phyloP scores from a whole-genome alignment of 2,113 vertebrate species.

The Datnioides undecimradiatus region DNA sequence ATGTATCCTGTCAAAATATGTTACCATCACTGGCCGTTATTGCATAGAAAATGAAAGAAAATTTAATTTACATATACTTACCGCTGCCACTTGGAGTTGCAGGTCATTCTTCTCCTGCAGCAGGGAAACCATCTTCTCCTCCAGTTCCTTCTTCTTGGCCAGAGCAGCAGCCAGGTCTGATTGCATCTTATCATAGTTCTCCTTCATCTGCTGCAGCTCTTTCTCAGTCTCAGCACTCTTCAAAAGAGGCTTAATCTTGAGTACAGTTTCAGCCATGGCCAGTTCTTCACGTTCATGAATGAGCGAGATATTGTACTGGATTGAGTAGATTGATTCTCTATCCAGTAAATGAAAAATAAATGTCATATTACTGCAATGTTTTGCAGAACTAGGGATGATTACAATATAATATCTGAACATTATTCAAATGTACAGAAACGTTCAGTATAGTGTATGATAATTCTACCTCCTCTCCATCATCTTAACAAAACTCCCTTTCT shows the following conservation, averaged over 20 bases:
- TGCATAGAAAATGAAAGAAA: too few species aligned
- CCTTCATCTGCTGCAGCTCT: conserved; percentile 81
- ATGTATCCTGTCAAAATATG: too few species aligned
- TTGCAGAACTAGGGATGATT: too few species aligned
- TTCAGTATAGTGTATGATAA: not conserved
- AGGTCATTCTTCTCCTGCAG: conserved; percentile 72
- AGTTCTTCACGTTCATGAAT: conserved; percentile 85
- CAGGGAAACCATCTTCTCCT: conserved; percentile 36
- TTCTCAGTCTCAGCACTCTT: conserved; percentile 85
- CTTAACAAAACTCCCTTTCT: conserved; percentile 80
- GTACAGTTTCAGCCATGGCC: conserved; percentile 83
- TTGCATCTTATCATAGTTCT: conserved; percentile 89
- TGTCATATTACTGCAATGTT: not conserved
- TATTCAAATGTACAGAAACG: not conserved
- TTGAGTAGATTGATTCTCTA: conserved; percentile 86
- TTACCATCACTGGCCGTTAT: too few species aligned
- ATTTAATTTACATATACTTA: conserved; percentile 57
- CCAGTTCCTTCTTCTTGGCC: conserved; percentile 66
- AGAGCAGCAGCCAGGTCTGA: conserved; percentile 84
- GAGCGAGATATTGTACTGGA: conserved; percentile 90
- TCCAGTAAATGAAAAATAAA: not conserved
- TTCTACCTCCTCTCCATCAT: conserved; percentile 78
- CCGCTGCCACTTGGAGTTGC: conserved; percentile 77
- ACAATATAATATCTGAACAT: not conserved
- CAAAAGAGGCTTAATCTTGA: conserved; percentile 83